Conservation (phyloP, 2,113 vertebrate genomes). For the Isichthys henryi region DNA sequence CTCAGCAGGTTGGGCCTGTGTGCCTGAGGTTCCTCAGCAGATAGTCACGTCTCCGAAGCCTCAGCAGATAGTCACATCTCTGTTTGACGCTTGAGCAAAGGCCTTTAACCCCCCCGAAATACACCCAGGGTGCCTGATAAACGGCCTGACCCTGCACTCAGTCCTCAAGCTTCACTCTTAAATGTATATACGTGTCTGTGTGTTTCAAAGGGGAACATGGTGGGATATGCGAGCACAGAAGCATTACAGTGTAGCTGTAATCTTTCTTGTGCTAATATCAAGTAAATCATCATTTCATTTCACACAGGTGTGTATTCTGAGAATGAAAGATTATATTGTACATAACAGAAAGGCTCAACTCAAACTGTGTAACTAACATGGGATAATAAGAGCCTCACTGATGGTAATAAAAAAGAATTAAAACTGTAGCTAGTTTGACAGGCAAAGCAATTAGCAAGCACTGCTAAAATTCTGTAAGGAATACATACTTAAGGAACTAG, state of each 20-base stretch:
- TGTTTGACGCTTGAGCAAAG: too few relatives aligned
- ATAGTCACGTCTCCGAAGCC: neutral
- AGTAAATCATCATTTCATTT: neutral
- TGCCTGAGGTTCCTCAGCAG: neutral
- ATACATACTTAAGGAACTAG: neutral
- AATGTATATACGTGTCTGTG: neutral
- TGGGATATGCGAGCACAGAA: neutral
- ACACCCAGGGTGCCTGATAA: neutral
- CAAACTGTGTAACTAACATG: neutral
- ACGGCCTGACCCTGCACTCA: neutral
- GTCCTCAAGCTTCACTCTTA: neutral
- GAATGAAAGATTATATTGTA: neutral
- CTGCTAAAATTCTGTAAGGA: too few relatives aligned
- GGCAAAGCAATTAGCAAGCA: neutral
- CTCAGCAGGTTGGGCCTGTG: neutral
- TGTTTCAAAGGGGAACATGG: neutral
- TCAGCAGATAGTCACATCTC: neutral
- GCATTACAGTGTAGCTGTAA: neutral
- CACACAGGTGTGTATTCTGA: neutral
- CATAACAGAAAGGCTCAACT: neutral
- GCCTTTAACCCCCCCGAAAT: neutral
- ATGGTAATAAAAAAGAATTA: conserved; percentile 10
- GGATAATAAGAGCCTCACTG: neutral
- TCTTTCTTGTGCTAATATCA: neutral
- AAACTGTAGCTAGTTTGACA: neutral